phyloP scores from a whole-genome alignment of 2,888 invertebrate genomes.

The Siphlonurus alternatus region DNA sequence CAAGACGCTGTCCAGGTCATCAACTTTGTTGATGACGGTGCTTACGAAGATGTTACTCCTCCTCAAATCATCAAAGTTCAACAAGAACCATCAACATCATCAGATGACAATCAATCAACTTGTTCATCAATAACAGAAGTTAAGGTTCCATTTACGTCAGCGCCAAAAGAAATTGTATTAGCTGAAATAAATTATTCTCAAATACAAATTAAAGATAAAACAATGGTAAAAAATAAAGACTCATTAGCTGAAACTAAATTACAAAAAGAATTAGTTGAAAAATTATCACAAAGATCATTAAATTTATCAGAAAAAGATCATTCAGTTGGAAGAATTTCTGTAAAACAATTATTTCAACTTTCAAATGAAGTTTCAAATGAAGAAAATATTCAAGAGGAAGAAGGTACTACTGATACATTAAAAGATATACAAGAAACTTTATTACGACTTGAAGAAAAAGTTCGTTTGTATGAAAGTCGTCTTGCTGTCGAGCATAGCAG shows the following conservation, averaged over 20 bases:
- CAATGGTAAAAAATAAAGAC: not conserved
- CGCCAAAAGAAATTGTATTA: not conserved
- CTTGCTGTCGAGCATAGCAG: constrained; percentile 6
- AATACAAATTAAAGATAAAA: not conserved
- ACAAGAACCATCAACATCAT: not conserved
- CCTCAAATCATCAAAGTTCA: not conserved
- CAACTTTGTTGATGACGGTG: not conserved
- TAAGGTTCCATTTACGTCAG: too few species aligned
- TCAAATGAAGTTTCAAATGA: not conserved
- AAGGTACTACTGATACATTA: constrained; percentile 23
- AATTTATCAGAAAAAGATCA: too few species aligned
- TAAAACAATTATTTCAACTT: not conserved
- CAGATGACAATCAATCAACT: not conserved
- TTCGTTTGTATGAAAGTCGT: constrained; percentile 17
- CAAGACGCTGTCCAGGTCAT: constrained; percentile 1
- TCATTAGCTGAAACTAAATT: not conserved
- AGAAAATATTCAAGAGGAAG: constrained; percentile 18
- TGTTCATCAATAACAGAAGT: not conserved
- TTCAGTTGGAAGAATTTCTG: not conserved
- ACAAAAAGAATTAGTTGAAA: not conserved
- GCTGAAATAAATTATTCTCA: not conserved
- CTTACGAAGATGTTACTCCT: not conserved
- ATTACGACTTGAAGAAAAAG: constrained; percentile 29
- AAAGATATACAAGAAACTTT: constrained; percentile 28
- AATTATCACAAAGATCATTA: not conserved